A percentile compares a stretch with the other conserved stretches of the same genome.
Evolutionary conservation across 2,888 invertebrate genomes (phyloP).

Genomic region (Cactoblastis cactorum): DNA sequence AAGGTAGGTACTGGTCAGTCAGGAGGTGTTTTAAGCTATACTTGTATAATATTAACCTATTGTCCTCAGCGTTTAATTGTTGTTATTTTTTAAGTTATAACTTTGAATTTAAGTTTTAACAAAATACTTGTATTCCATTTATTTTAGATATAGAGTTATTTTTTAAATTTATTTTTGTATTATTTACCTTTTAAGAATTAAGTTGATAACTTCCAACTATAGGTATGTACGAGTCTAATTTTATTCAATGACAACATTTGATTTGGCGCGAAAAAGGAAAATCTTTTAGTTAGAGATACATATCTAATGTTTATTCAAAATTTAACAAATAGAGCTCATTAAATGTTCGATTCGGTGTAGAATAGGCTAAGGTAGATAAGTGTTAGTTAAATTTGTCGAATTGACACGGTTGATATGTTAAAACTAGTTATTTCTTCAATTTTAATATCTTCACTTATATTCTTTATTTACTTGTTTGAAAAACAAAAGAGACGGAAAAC

Average conservation of each 20-base stretch:
- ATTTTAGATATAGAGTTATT: conserved; percentile 13
- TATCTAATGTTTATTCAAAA: conserved; percentile 27
- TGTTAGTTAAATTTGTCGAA: conserved; percentile 56
- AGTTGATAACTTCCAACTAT: neutral
- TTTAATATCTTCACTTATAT: conserved; percentile 1
- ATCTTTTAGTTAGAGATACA: neutral
- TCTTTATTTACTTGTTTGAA: neutral
- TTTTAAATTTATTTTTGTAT: neutral
- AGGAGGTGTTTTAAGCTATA: conserved; percentile 27
- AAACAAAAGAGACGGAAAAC: neutral
- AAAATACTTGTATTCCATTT: conserved; percentile 7
- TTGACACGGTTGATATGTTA: conserved; percentile 41
- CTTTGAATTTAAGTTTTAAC: conserved; percentile 7
- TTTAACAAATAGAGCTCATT: conserved; percentile 41
- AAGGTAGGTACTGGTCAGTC: conserved; percentile 42
- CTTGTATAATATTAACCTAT: conserved; percentile 28
- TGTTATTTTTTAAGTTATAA: neutral
- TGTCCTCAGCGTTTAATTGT: neutral
- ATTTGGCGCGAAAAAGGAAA: neutral
- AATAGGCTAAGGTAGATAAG: conserved; percentile 54
- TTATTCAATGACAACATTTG: neutral
- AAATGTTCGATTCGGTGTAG: conserved; percentile 64
- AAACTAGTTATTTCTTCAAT: conserved; percentile 7
- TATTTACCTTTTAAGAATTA: neutral
- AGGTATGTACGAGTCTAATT: neutral